Base-by-base conservation (phyloP, 1,140 invertebrate genomes). In the Psilanteris sp. region DNA sequence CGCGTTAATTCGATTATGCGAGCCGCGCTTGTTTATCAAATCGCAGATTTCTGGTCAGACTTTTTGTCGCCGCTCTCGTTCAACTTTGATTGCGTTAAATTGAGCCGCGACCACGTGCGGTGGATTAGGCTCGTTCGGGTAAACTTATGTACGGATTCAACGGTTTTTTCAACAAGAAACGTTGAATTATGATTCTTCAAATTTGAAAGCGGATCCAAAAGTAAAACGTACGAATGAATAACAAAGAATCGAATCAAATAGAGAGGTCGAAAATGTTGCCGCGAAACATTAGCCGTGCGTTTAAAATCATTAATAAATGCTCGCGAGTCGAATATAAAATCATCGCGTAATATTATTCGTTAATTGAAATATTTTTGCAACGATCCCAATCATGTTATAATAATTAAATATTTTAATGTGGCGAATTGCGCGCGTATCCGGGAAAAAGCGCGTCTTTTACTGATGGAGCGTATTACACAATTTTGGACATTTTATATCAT, bases 341-440 rank as follows among this genome's bases (percentile, higher is more conserved):
- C 54, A 9, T 46, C 54, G 36, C 14, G 39, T 32, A 43, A 46
- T 8, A 39, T 44, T 34, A 67, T 41, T 48, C 31, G 50, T 39
- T 59, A 59, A 68, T 43, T 57, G 52, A 68, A 50, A 50, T 50
- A 59, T 26, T 57, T 68, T 27, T 50, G 31, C 34, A 13, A 48
- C 6, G 6, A 29, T 22, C 16, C 15, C 14, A 34, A 50, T 46
- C 26, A 48, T 55, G 46, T 50, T 52, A 50, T 37, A 41, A 22
- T 55, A 67, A 70, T 46, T 70, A 70, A 70, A 70, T 50, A 59
- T 50, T 57, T 59, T 41, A 50, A 70, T 70, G 32, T 18, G 14
- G 26, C 14, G 32, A 57, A 57, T 48, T 39, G 1, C n/a, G n/a
- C n/a, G n/a, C n/a, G 52, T 29, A 4, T 29, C 5, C 18, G 15